Evolutionary conservation across 2,888 invertebrate genomes (phyloP).

Genomic region (Helicoverpa assulta): DNA sequence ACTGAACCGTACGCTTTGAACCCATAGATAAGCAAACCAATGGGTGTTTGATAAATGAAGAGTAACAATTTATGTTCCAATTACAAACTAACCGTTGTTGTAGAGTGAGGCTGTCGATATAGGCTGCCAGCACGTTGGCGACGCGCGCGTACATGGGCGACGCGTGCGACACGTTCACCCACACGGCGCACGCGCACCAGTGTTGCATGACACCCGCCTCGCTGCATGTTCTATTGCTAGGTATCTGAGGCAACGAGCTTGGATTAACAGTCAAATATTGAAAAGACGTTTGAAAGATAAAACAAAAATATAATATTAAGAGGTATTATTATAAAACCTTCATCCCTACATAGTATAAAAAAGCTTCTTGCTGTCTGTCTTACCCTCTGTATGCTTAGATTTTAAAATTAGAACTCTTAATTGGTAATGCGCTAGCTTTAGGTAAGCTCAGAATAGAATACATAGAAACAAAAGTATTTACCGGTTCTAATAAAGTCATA

Average conservation of each 20-base stretch:
- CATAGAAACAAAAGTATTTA: constrained; percentile 60
- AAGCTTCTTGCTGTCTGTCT: too few species aligned
- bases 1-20: too few species aligned
- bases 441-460: too few species aligned
- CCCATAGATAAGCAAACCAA: too few species aligned
- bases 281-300: too few species aligned
- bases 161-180: constrained; percentile 91
- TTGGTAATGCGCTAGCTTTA: too few species aligned
- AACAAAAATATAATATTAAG: not conserved
- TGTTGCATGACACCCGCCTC: constrained; percentile 97
- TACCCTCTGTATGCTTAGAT: too few species aligned
- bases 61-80: not conserved
- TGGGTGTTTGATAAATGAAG: too few species aligned
- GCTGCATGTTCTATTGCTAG: constrained; percentile 94
- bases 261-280: not conserved
- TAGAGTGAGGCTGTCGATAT: constrained; percentile 80
- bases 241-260: constrained; percentile 86
- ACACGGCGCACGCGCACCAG: constrained; percentile 98
- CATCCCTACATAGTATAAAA: too few species aligned
- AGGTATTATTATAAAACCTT: not conserved
- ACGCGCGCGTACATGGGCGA: constrained; percentile 88
- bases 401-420: too few species aligned
- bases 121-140: constrained; percentile 90
- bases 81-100: constrained; percentile 58
- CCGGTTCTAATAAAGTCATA: constrained; percentile 91